Evolutionary conservation across 2,113 vertebrate genomes (phyloP).

Genomic region (Ahaetulla prasina): DNA sequence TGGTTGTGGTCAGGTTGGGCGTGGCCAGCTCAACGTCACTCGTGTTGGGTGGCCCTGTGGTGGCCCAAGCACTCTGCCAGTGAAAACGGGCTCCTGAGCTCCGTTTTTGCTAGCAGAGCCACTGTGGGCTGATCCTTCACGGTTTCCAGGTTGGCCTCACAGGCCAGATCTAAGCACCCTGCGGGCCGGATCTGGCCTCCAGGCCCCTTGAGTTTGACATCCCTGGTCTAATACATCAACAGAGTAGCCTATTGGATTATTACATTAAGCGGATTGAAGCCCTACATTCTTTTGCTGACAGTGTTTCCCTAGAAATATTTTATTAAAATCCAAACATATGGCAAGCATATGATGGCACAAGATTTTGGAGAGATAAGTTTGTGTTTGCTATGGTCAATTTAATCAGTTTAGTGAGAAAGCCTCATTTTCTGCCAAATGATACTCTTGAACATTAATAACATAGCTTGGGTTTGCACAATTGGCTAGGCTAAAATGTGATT

Average conservation of each 20-base stretch:
- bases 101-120: too few species aligned
- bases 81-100: too few species aligned
- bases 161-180: too few species aligned
- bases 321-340: neutral
- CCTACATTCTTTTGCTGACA: neutral
- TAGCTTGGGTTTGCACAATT: neutral
- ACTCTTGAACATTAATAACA: neutral
- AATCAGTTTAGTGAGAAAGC: neutral
- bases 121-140: too few species aligned
- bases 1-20: too few species aligned
- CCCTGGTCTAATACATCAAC: neutral
- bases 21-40: too few species aligned
- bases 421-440: neutral
- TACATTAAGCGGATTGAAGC: neutral
- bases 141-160: too few species aligned
- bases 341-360: neutral
- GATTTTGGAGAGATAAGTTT: neutral
- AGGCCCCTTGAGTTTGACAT: too few species aligned
- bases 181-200: too few species aligned
- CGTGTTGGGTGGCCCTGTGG: too few species aligned
- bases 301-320: neutral
- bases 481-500: neutral
- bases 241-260: neutral
- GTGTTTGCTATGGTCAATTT: neutral
- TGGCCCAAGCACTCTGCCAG: too few species aligned